phyloP scores from a whole-genome alignment of 2,113 vertebrate species.

The Acrocephalus arundinaceus region DNA sequence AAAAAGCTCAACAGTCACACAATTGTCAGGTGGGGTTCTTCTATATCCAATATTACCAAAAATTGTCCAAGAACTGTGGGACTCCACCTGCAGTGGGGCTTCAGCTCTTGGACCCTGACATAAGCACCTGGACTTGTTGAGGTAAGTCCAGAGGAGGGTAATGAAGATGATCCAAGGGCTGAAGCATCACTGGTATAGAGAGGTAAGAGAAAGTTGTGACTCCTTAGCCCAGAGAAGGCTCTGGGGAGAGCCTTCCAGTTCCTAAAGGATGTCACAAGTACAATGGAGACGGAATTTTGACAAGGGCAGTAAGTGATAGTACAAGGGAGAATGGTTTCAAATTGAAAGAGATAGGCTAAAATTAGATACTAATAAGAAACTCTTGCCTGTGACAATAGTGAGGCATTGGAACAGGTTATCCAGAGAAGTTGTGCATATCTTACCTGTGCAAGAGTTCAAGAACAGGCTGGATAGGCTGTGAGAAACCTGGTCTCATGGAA shows the following conservation, averaged over 20 bases:
- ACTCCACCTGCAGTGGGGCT: background rate
- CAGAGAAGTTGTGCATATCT: background rate
- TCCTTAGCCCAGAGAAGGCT: background rate
- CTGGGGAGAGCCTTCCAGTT: background rate
- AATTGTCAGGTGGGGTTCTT: accelerated
- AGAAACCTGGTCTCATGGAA: background rate
- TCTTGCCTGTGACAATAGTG: background rate
- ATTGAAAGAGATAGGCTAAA: background rate
- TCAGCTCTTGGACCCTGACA: background rate
- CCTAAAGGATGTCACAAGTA: background rate
- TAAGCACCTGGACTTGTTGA: background rate
- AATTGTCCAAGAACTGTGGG: background rate
- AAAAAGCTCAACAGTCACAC: background rate
- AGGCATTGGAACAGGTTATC: background rate
- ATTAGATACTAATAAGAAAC: background rate
- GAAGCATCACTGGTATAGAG: background rate
- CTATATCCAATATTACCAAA: background rate
- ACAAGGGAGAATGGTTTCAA: background rate
- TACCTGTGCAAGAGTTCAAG: background rate
- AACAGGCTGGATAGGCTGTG: background rate
- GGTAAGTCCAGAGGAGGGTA: background rate
- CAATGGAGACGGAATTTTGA: background rate
- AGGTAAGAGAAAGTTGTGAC: background rate
- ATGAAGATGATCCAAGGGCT: background rate
- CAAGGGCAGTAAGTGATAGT: background rate